Percentiles rank a stretch among this genome's conserved stretches.
phyloP scores from a whole-genome alignment of 2,113 vertebrate genomes.

The Oncorhynchus nerka region DNA sequence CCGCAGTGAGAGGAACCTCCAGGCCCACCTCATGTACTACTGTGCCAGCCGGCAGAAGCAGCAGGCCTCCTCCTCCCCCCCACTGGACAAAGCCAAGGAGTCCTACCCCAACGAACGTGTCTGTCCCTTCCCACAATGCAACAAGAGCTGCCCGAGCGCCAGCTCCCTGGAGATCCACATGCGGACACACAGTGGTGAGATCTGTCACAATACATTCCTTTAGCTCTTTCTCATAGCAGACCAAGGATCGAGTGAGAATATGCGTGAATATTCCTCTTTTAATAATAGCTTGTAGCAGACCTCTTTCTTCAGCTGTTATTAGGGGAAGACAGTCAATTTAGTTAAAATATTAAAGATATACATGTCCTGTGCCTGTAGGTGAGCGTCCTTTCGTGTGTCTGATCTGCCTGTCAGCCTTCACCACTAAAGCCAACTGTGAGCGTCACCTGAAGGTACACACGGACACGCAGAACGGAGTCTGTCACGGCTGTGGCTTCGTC shows the following conservation, averaged over 20 bases:
- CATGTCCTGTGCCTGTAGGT: slow-evolving; percentile 66
- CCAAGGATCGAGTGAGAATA: too few relatives aligned
- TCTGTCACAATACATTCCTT: too few relatives aligned
- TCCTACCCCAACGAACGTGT: slow-evolving; percentile 89
- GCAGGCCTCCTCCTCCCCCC: slow-evolving; percentile 60
- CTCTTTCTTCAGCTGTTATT: too few relatives aligned
- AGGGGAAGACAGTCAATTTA: too few relatives aligned
- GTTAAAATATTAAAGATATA: too few relatives aligned
- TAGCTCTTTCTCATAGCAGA: too few relatives aligned
- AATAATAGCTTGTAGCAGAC: too few relatives aligned
- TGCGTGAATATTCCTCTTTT: too few relatives aligned
- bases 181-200: slow-evolving; percentile 93
- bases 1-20: slow-evolving; percentile 93
- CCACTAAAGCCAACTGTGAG: slow-evolving; percentile 98
- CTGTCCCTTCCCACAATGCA: slow-evolving; percentile 95
- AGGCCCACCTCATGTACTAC: slow-evolving; percentile 98
- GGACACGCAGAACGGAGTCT: slow-evolving; percentile 89
- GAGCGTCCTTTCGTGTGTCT: slow-evolving; percentile 95
- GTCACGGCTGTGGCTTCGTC: slow-evolving; percentile 94
- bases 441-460: slow-evolving; percentile 98
- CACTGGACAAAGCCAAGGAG: slow-evolving; percentile 90
- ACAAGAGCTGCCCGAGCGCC: slow-evolving; percentile 97
- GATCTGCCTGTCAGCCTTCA: slow-evolving; percentile 96
- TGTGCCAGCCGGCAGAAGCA: slow-evolving; percentile 91
- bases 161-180: slow-evolving; percentile 98